Evolutionary conservation across 2,113 vertebrate species (phyloP).

Genomic region (Pseudolaguvia tuberculata): DNA sequence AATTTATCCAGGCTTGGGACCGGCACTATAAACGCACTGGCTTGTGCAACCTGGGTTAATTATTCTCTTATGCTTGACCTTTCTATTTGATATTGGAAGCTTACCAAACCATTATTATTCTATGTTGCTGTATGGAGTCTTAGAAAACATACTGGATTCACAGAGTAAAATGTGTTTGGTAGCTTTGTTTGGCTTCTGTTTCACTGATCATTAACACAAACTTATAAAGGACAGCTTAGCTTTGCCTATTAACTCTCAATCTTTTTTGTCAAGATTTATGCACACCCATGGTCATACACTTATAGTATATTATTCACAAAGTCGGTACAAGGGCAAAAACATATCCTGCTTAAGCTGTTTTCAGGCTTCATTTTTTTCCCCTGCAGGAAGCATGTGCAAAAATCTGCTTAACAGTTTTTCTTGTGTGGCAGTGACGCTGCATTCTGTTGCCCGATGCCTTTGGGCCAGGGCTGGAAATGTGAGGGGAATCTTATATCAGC

Average conservation of each 20-base stretch:
- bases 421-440: slow-evolving; percentile 62
- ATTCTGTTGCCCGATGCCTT: slow-evolving; percentile 63
- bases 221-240: neutral
- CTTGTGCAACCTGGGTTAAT: no score
- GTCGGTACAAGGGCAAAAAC: slow-evolving; percentile 48
- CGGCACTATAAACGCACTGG: no score
- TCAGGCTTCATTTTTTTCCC: slow-evolving; percentile 46
- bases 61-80: no score
- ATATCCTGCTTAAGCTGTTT: slow-evolving; percentile 48
- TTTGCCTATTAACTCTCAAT: neutral
- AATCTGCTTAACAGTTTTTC: slow-evolving; percentile 67
- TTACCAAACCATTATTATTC: neutral
- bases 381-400: slow-evolving; percentile 56
- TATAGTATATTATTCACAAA: slow-evolving; percentile 3
- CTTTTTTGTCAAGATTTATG: neutral
- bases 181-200: neutral
- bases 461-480: slow-evolving; percentile 57
- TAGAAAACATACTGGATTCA: neutral
- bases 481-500: slow-evolving; percentile 64
- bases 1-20: no score
- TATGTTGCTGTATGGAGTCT: neutral
- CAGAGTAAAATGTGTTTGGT: neutral
- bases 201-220: neutral
- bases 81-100: neutral
- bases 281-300: neutral